Percentiles rank a stretch among this genome's conserved stretches.
Conservation (phyloP, 2,888 invertebrate genomes). For the Dorcus parallelipipedus region DNA sequence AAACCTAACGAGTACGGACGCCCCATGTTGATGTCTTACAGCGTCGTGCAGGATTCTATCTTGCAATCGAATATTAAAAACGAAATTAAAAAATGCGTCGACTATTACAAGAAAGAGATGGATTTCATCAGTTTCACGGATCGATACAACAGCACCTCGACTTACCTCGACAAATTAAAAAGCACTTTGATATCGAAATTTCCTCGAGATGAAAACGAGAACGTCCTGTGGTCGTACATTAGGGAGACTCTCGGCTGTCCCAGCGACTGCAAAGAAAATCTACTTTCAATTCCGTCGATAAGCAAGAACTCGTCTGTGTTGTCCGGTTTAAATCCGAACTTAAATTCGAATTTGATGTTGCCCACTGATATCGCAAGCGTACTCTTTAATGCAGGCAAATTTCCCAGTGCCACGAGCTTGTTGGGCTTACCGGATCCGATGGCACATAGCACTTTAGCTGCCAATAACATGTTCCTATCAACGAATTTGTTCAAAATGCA, state of each 20-base stretch:
- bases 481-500: conserved; percentile 69
- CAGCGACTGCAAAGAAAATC: conserved; percentile 65
- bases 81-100: conserved; percentile 81
- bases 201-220: conserved; percentile 71
- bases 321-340: conserved; percentile 43
- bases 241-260: conserved; percentile 71
- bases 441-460: conserved; percentile 70
- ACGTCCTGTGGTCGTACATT: conserved; percentile 75
- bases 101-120: conserved; percentile 73
- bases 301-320: conserved; percentile 42
- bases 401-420: conserved; percentile 58
- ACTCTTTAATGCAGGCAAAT: conserved; percentile 64
- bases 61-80: conserved; percentile 77
- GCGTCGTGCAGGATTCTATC: conserved; percentile 76
- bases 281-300: conserved; percentile 56
- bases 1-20: conserved; percentile 89
- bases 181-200: conserved; percentile 77
- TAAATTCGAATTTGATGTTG: conserved; percentile 61
- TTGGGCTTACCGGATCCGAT: conserved; percentile 72
- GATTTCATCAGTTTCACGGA: conserved; percentile 67
- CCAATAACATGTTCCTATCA: conserved; percentile 76
- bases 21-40: conserved; percentile 87
- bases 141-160: conserved; percentile 65
- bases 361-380: conserved; percentile 65
- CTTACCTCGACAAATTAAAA: conserved; percentile 82